These are phyloP conservation scores for Emberiza fucata DNA, from an alignment of 2,113 vertebrate species.

Conservation along the genomic window DNA sequence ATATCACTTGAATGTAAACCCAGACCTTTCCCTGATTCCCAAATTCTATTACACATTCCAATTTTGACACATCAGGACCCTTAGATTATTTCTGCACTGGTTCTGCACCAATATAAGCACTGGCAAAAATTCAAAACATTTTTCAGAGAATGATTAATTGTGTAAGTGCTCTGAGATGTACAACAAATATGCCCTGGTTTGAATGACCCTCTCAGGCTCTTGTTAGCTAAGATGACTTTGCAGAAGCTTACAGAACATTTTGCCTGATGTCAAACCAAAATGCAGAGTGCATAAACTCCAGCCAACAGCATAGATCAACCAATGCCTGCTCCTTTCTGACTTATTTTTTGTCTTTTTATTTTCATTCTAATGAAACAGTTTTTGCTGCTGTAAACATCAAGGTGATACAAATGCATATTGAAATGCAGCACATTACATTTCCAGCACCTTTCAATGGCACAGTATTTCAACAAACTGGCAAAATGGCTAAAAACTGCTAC, in stretches of 20 bases:
- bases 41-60: not conserved
- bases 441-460: not conserved
- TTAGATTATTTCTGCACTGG: slow-evolving; percentile 11
- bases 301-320: not conserved
- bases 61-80: not conserved
- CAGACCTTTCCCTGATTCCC: not conserved
- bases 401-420: not conserved
- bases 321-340: not conserved
- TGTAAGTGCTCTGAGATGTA: not conserved
- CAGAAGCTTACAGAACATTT: not conserved
- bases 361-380: not conserved
- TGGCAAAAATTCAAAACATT: not conserved
- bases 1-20: not conserved
- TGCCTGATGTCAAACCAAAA: not conserved
- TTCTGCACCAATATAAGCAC: not conserved
- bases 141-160: not conserved
- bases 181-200: not conserved
- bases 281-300: not conserved
- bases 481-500: not conserved
- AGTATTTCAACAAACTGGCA: not conserved
- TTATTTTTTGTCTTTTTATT: not conserved
- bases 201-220: not conserved
- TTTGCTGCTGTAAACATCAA: not conserved
- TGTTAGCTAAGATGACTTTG: not conserved
- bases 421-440: not conserved